These are phyloP conservation scores for Ferrisia virgata DNA, from an alignment of 2,888 invertebrate genomes.

Conservation along the genomic window DNA sequence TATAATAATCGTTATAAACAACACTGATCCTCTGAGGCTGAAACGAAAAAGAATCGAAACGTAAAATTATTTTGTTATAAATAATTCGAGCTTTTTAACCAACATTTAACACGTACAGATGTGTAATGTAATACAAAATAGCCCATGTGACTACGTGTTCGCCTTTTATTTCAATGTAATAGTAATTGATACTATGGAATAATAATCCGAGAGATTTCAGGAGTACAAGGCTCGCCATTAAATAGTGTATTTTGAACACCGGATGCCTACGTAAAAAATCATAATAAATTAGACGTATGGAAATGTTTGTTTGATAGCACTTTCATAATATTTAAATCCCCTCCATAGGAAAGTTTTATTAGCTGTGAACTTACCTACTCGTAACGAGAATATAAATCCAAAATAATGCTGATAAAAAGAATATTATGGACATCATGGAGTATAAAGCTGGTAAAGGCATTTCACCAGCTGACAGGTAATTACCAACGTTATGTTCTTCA, in stretches of 20 bases:
- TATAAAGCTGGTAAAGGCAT: constrained; percentile 92
- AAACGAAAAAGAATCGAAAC: too few species aligned
- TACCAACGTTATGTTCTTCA: constrained; percentile 78
- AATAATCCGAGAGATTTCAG: constrained; percentile 87
- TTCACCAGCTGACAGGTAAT: constrained; percentile 91
- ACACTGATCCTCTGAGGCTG: constrained; percentile 82
- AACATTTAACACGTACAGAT: constrained; percentile 68
- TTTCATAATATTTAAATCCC: background rate
- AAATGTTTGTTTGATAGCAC: too few species aligned
- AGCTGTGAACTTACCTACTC: constrained; percentile 61
- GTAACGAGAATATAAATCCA: constrained; percentile 87
- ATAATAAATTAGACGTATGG: too few species aligned
- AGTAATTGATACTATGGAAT: constrained; percentile 92
- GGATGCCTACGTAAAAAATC: constrained; percentile 64
- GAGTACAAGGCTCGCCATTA: constrained; percentile 92
- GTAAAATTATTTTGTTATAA: background rate
- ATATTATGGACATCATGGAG: constrained; percentile 85
- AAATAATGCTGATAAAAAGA: constrained; percentile 82
- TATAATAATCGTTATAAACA: constrained; percentile 93
- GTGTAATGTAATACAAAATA: constrained; percentile 94
- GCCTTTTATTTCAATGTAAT: constrained; percentile 88
- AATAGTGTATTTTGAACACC: constrained; percentile 91
- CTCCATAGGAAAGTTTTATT: too few species aligned
- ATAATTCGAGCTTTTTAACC: background rate
- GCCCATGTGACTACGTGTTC: constrained; percentile 97